Evolutionary conservation across 2,113 vertebrate species (phyloP).

Genomic region (Cavia aperea): DNA sequence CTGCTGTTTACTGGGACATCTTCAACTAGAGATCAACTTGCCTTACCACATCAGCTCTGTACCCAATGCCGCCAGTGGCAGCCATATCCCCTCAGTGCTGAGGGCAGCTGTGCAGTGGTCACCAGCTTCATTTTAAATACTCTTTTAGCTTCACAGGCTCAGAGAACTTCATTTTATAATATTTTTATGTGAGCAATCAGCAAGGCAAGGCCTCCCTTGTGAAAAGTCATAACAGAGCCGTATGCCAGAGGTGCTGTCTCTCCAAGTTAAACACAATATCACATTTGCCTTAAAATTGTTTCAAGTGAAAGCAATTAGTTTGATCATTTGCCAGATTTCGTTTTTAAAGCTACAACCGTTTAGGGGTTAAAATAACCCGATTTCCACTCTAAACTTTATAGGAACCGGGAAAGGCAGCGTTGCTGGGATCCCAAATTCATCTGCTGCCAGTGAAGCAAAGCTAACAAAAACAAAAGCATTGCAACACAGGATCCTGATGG

Average conservation of each 20-base stretch:
- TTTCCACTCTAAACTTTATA: neutral
- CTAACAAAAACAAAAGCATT: neutral
- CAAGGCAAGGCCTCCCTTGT: conserved; percentile 40
- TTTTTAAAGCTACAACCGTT: conserved; percentile 50
- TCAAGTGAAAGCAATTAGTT: conserved; percentile 67
- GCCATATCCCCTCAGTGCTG: neutral
- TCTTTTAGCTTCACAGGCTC: neutral
- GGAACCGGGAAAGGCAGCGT: neutral
- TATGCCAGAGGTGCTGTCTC: conserved; percentile 53
- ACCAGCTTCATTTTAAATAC: neutral
- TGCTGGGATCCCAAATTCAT: no score
- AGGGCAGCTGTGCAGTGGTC: neutral
- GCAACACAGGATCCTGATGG: neutral
- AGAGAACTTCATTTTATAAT: neutral
- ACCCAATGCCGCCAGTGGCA: fast-evolving
- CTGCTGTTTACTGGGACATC: fast-evolving
- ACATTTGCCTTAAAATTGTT: conserved; percentile 61
- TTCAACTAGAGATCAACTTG: no score
- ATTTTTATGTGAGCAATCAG: neutral
- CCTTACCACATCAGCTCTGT: fast-evolving
- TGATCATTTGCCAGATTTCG: conserved; percentile 60
- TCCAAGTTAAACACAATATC: conserved; percentile 68
- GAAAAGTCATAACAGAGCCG: conserved; percentile 51
- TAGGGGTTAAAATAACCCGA: conserved; percentile 25
- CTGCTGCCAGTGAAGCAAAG: neutral